Base-by-base conservation (phyloP, 2,797 vertebrate species). In the Phrynocephalus vlangalii region DNA sequence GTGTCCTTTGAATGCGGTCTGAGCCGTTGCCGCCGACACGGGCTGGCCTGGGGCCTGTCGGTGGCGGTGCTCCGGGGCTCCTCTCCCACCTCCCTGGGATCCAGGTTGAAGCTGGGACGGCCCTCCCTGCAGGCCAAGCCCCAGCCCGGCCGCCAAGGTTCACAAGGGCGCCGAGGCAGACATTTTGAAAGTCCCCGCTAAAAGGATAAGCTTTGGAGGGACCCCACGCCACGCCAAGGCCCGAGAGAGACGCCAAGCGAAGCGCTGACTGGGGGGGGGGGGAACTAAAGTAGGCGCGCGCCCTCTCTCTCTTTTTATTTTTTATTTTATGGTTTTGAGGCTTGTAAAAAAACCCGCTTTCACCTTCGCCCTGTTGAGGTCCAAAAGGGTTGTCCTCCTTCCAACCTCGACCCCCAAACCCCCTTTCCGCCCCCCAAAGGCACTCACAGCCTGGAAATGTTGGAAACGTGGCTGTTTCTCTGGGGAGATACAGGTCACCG, bases 131-230 rank as follows among this genome's bases (percentile, higher is more conserved):
- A 13, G 11, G 60, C 60, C 60, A 20, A 63, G 18, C 60, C 5
- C 5, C 15, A 56, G 52, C 13, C 78, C 56, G 18, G 18, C 52
- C 60, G 38, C 52, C 60, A 20, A 26, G 18, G n/a, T 11, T 48
- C 11, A 60, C 60, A 22, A 33, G 13, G 18, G 11, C 22, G 52
- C 56, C 48, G 44, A 73, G 2, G 6, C 18, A 73, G n/a, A 26
- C 24, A 16, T 63, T 63, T 68, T 28, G 50, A 67, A n/a, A 1
- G 30, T 6, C 50, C 33, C 56, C 26, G 77, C 26, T 28, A n/a
- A n/a, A 3, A 94, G 92, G 95, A 44, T 44, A 91, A 92, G 89
- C 89, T 89, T 93, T 88, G 94, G 95, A 96, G 95, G 94, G 96
- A 94, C 92, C 94, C 94, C 56, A 16, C 5, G 56, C 92, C 93